phyloP scores from a whole-genome alignment of 2,113 vertebrate genomes.

The Balaenoptera acutorostrata region DNA sequence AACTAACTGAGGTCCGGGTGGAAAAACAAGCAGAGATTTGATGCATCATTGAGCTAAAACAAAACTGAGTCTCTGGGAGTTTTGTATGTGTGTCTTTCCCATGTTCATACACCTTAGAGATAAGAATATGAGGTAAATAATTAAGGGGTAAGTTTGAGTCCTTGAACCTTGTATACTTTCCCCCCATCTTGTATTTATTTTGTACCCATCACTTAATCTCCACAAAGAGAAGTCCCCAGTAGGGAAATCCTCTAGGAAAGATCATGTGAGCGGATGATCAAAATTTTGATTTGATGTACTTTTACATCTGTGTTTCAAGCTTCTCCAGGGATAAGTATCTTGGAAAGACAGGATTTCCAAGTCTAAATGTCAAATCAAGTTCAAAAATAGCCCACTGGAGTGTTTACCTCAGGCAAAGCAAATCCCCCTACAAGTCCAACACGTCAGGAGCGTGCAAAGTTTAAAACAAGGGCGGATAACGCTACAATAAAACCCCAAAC shows the following conservation, averaged over 20 bases:
- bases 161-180: neutral
- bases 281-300: neutral
- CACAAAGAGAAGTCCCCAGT: neutral
- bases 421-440: constrained; percentile 48
- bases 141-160: neutral
- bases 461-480: constrained; percentile 34
- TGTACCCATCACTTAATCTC: neutral
- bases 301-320: neutral
- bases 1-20: neutral
- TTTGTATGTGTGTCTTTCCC: neutral
- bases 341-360: constrained; percentile 52
- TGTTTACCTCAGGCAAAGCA: constrained; percentile 61
- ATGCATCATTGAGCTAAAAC: neutral
- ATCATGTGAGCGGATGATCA: neutral
- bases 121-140: neutral
- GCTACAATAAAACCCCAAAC: constrained; percentile 7
- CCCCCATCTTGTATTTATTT: neutral
- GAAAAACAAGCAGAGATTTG: constrained; percentile 41
- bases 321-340: constrained; percentile 24
- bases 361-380: constrained; percentile 43
- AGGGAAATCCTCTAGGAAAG: neutral
- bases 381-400: constrained; percentile 39
- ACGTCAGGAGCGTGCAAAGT: neutral
- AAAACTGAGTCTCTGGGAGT: neutral
- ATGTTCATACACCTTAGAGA: neutral